A percentile compares a stretch with the other conserved stretches of the same genome.
Evolutionary conservation across 92 coral and sea anemone genomes (phyloP).

Genomic region (Phenganax subtilis): DNA sequence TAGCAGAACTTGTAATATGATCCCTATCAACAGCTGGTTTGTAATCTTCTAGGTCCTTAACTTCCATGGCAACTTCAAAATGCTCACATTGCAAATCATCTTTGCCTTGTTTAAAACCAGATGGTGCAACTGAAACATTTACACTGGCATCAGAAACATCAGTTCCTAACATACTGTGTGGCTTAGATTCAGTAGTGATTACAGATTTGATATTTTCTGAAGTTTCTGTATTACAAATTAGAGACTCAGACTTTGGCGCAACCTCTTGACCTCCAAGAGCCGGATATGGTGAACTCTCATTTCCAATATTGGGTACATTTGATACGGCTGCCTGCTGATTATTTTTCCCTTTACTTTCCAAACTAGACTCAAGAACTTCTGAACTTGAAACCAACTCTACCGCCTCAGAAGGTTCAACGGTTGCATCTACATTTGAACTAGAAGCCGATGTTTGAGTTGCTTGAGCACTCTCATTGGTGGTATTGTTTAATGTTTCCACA

Average conservation of each 20-base stretch:
- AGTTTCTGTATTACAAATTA: not conserved
- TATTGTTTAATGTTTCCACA: not conserved
- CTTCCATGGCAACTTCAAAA: not conserved
- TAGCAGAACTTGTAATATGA: not conserved
- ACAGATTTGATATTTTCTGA: not conserved
- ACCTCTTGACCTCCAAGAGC: not conserved
- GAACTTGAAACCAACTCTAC: not conserved
- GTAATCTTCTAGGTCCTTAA: not conserved
- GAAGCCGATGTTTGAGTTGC: not conserved
- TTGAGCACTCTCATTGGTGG: not conserved
- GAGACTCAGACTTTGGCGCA: not conserved
- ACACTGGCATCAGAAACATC: not conserved
- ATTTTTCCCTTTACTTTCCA: not conserved
- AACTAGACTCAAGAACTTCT: not conserved
- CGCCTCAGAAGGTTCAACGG: not conserved
- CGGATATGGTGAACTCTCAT: not conserved
- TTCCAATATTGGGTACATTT: not conserved
- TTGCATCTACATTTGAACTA: not conserved
- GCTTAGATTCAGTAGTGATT: not conserved
- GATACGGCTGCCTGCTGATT: not conserved
- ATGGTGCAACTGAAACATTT: not conserved
- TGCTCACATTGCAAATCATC: not conserved
- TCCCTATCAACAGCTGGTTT: not conserved
- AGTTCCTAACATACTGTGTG: not conserved
- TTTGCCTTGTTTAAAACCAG: not conserved